Percentiles rank a stretch among this genome's conserved stretches.
phyloP scores from a whole-genome alignment of 2,797 vertebrate genomes.

The Helicolenus hilgendorfi region DNA sequence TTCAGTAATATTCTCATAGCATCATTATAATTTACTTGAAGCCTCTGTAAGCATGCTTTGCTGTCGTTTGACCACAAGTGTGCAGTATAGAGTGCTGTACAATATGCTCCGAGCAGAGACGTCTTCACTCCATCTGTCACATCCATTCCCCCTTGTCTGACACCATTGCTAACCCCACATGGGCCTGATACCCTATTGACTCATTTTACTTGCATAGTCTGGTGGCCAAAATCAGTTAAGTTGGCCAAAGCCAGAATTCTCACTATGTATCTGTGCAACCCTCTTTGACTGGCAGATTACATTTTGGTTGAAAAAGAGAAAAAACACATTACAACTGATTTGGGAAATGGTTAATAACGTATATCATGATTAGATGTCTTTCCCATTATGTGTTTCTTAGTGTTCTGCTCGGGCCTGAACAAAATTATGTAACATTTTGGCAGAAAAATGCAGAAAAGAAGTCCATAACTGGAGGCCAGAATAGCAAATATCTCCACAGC shows the following conservation, averaged over 20 bases:
- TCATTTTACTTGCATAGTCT: not conserved
- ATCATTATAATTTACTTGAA: not conserved
- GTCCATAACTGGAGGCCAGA: conserved; percentile 83
- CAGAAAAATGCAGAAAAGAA: conserved; percentile 85
- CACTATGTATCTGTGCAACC: not conserved
- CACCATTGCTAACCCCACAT: not conserved
- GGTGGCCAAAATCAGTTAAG: not conserved
- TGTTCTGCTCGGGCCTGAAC: conserved; percentile 83
- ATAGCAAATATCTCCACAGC: conserved; percentile 90
- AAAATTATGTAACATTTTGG: conserved; percentile 88
- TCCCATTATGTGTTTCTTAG: conserved; percentile 83
- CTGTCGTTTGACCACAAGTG: not conserved
- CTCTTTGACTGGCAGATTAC: not conserved
- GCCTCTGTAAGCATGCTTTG: not conserved
- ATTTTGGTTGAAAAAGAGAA: not conserved
- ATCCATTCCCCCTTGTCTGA: not conserved
- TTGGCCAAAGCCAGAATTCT: not conserved
- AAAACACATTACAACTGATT: not conserved
- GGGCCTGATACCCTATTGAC: not conserved
- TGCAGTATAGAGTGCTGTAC: too few relatives aligned
- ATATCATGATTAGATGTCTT: conserved; percentile 58
- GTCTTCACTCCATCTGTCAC: too few relatives aligned
- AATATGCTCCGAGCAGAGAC: too few relatives aligned
- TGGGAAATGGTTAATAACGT: conserved; percentile 2
- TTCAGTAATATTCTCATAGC: not conserved